Conservation (phyloP, 2,113 vertebrate genomes). For the Apaloderma vittatum region DNA sequence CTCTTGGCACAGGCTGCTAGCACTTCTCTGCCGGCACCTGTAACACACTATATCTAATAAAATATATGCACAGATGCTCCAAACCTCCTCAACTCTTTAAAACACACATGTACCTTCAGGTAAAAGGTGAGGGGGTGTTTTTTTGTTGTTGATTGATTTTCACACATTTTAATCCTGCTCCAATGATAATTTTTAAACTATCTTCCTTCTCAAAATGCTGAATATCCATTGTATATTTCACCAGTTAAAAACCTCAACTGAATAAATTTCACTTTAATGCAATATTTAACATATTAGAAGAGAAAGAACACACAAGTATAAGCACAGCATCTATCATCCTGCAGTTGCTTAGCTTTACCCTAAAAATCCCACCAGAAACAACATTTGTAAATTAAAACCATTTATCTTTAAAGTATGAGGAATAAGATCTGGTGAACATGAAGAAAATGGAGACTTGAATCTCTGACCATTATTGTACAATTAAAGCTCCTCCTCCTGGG, state of each 20-base stretch:
- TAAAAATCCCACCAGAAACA: neutral
- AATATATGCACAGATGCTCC: neutral
- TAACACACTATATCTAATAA: neutral
- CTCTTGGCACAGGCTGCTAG: neutral
- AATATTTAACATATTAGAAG: neutral
- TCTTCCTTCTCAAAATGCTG: neutral
- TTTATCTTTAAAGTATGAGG: neutral
- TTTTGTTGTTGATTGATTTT: neutral
- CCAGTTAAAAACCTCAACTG: neutral
- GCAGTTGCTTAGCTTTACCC: neutral
- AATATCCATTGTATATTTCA: neutral
- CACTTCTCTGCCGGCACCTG: neutral
- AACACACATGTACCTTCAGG: neutral
- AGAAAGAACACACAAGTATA: neutral
- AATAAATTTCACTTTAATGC: neutral
- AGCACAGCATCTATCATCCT: neutral
- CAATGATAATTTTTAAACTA: neutral
- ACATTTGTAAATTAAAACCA: neutral
- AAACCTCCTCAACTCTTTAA: neutral
- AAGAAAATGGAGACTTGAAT: neutral
- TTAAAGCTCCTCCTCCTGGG: neutral
- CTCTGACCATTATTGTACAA: neutral
- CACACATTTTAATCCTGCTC: neutral
- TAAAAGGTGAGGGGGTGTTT: accelerated
- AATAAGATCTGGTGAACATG: neutral